Conservation (phyloP, 2,888 invertebrate species). For the Carpatolechia fugitivella region DNA sequence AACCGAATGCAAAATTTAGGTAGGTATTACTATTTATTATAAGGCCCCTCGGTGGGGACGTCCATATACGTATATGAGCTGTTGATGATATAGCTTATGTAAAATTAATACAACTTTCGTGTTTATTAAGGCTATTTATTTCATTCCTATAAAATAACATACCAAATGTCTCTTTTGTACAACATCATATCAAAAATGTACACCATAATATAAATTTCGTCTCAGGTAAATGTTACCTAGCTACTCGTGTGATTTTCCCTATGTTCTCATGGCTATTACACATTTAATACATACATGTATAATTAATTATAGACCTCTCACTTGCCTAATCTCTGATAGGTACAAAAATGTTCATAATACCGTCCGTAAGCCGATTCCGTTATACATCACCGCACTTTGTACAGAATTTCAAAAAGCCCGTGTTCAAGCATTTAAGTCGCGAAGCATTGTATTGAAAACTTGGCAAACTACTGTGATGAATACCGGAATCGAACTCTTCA, state of each 20-base stretch:
- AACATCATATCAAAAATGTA: conserved; percentile 81
- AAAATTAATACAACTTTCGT: conserved; percentile 18
- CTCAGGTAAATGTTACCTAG: conserved; percentile 77
- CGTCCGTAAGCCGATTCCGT: conserved; percentile 25
- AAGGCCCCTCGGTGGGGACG: no score
- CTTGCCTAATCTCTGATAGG: conserved; percentile 58
- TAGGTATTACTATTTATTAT: no score
- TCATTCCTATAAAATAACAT: conserved; percentile 81
- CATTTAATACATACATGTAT: conserved; percentile 40
- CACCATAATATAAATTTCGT: conserved; percentile 79
- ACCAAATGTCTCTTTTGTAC: conserved; percentile 81
- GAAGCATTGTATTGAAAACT: neutral
- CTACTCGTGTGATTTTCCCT: conserved; percentile 59
- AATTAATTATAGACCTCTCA: conserved; percentile 69
- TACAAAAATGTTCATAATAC: conserved; percentile 51
- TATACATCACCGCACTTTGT: conserved; percentile 12
- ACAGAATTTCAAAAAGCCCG: neutral
- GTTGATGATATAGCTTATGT: no score
- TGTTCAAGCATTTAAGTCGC: neutral
- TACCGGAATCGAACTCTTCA: conserved; percentile 19
- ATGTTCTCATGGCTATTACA: conserved; percentile 58
- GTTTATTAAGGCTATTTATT: conserved; percentile 80
- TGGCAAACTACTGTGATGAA: neutral
- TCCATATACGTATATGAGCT: no score
- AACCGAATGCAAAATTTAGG: no score